Conservation (phyloP, 1,140 invertebrate species). For the Drosophila mayri region DNA sequence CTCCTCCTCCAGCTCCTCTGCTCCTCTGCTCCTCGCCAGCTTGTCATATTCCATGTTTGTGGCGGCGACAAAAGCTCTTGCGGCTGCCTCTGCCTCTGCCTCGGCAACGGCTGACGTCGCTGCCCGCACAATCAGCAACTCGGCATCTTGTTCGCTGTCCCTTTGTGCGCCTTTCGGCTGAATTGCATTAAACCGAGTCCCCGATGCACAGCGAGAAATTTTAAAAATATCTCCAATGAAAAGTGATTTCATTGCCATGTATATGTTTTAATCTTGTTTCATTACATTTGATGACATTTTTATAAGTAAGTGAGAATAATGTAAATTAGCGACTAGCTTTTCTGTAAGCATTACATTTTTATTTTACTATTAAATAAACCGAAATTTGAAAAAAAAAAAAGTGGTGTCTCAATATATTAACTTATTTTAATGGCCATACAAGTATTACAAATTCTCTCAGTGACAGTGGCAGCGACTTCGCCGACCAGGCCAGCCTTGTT, state of each 20-base stretch:
- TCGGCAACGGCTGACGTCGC: constrained; percentile 33
- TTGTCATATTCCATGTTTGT: constrained; percentile 84
- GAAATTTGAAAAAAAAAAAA: not conserved
- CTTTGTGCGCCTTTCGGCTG: constrained; percentile 82
- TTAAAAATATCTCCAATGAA: no score
- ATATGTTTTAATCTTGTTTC: not conserved
- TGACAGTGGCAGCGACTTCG: constrained; percentile 7
- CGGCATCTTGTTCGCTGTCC: constrained; percentile 83
- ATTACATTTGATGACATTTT: no score
- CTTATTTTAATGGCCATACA: not conserved
- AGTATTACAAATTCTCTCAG: not conserved
- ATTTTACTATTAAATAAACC: no score
- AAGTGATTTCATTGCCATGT: not conserved
- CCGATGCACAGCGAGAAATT: constrained; percentile 9
- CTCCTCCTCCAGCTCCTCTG: constrained; percentile 1
- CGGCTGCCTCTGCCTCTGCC: constrained; percentile 44
- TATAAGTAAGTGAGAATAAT: no score
- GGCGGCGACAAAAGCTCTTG: constrained; percentile 79
- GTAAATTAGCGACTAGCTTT: no score
- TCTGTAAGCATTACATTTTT: no score
- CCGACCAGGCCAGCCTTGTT: constrained; percentile 62
- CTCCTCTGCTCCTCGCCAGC: constrained; percentile 42
- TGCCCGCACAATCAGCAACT: constrained; percentile 79
- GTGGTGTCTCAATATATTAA: not conserved
- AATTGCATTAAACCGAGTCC: constrained; percentile 72